A percentile compares a stretch with the other conserved stretches of the same genome.
These are phyloP conservation scores for Lontra canadensis DNA, from an alignment of 2,113 vertebrate species.

Conservation along the genomic window DNA sequence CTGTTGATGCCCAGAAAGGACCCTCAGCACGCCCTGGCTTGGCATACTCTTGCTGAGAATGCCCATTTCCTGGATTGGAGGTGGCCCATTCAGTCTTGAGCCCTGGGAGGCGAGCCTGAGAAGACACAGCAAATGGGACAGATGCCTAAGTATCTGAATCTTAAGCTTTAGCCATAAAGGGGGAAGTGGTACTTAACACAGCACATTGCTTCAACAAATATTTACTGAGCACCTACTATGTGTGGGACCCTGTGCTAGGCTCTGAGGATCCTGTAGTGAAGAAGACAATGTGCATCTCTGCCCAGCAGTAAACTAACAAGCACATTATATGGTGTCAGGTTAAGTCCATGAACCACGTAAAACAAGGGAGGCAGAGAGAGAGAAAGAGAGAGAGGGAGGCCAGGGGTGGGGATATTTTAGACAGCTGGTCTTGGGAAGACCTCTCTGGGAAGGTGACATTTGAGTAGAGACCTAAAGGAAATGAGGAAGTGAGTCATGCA, in stretches of 20 bases:
- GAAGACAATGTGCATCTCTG: not conserved
- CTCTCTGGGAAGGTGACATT: not conserved
- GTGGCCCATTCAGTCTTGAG: not conserved
- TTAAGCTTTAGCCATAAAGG: not conserved
- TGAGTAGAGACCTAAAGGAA: not conserved
- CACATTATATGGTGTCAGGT: not conserved
- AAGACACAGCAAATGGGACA: not conserved
- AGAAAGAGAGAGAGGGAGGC: not conserved
- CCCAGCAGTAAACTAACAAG: not conserved
- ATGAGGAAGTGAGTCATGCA: not conserved
- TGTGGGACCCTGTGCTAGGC: not conserved
- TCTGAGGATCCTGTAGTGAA: not conserved
- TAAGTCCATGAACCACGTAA: not conserved
- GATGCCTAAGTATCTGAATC: not conserved
- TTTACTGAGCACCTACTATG: not conserved
- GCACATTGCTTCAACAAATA: not conserved
- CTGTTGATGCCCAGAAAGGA: not conserved
- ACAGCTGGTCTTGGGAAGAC: not conserved
- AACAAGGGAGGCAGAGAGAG: not conserved
- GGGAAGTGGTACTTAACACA: no score
- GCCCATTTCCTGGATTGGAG: not conserved
- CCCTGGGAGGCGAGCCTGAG: not conserved
- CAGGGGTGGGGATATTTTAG: not conserved
- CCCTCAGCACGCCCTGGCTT: not conserved
- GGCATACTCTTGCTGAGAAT: no score